Evolutionary conservation across 2,113 vertebrate species (phyloP), one percentile per base, ranked within the genome.

Genomic region (Lynx canadensis): DNA sequence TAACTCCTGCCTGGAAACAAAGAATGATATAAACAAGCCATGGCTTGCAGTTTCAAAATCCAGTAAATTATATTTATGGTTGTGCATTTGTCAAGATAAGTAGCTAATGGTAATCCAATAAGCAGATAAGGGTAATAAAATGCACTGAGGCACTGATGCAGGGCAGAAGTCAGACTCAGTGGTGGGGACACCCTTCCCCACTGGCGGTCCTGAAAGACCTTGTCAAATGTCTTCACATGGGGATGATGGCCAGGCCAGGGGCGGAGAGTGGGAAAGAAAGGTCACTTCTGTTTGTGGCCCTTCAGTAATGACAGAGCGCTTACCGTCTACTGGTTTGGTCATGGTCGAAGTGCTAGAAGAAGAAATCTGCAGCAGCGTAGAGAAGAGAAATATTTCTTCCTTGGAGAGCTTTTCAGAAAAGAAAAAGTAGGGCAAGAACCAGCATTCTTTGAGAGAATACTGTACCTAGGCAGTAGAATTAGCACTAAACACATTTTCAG

Each of bases 21-120:
- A 96, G 94, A 81, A 84, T 79, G 69, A 78, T 85, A 85, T 66
- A 96, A 97, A 96, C 82, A 96, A 98, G 84, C 66, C 69, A 33
- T 65, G 95, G 80, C 90, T 97, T 91, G 68, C 18, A 68, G 80
- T 89, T 96, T 97, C 68, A 90, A 81, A 97, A 85, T 85, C 69
- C 60, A 95, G 89, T 97, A 95, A 97, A 97, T 96, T 97, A 92
- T 93, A 82, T 96, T 97, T 97, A 98, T 97, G 93, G 45, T 29
- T 93, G 93, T 93, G 36, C 91, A 94, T 97, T 97, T 96, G 94
- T 98, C 97, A 97, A 95, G 92, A 95, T 89, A 95, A 98, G 93
- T 69, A 91, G 96, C 87, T 96, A 96, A 97, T 91, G 92, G 92
- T 50, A 95, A 97, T 96, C 84, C 92, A 96, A 97, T 96, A 96